Evolutionary conservation across 2,797 vertebrate species (phyloP).

Genomic region (Myiothlypis coronata): DNA sequence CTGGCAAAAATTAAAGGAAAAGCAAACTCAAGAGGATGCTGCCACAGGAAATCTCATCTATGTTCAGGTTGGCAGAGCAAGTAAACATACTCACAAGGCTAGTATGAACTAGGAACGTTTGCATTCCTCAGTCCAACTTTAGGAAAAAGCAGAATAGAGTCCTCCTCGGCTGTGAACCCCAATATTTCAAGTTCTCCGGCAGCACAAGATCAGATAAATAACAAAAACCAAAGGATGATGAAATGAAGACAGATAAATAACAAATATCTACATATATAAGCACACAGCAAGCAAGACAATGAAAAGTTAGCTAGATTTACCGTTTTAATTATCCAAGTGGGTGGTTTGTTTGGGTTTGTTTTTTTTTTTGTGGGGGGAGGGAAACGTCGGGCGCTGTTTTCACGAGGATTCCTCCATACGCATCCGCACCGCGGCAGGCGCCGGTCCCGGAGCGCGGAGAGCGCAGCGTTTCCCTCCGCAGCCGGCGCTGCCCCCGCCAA

Average conservation of each 20-base stretch:
- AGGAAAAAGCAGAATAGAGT: not conserved
- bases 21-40: not conserved
- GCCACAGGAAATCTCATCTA: not conserved
- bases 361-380: not conserved
- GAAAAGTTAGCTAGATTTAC: slow-evolving; percentile 46
- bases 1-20: not conserved
- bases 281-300: slow-evolving; percentile 29
- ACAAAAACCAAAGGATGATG: not conserved
- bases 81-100: not conserved
- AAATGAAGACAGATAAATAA: not conserved
- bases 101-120: not conserved
- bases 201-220: not conserved
- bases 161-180: not conserved
- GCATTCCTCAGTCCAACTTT: not conserved
- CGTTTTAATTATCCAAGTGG: slow-evolving; percentile 45
- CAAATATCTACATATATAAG: not conserved
- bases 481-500: not conserved
- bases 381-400: not conserved
- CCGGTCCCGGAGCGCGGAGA: not conserved
- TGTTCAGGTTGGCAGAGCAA: not conserved
- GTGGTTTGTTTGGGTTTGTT: slow-evolving; percentile 27
- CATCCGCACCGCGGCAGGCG: not conserved
- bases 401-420: not conserved
- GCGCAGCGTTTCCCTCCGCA: not conserved
- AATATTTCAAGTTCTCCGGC: not conserved